A percentile compares a stretch with the other conserved stretches of the same genome.
phyloP scores from a whole-genome alignment of 2,113 vertebrate species.

The Corythaixoides concolor region DNA sequence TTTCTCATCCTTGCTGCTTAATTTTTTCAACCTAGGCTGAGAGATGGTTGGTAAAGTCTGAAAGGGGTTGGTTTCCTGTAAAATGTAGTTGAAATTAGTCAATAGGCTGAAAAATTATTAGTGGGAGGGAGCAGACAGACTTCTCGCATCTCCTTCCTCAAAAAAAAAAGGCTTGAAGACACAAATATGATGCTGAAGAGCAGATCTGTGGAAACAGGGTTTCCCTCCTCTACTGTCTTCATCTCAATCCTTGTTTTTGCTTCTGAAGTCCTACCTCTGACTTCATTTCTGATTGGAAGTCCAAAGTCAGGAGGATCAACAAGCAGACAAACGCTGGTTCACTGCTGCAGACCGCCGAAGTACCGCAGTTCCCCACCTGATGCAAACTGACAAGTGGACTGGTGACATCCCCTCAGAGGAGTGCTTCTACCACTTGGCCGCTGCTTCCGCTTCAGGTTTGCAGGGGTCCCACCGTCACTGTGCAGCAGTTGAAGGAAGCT shows the following conservation, averaged over 20 bases:
- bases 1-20: not conserved
- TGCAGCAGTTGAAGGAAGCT: not conserved
- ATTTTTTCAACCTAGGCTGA: not conserved
- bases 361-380: fast-evolving
- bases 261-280: not conserved
- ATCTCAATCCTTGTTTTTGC: not conserved
- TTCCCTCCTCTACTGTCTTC: not conserved
- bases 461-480: fast-evolving
- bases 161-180: not conserved
- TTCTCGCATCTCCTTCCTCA: not conserved
- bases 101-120: not conserved
- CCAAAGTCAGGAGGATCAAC: not conserved
- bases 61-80: not conserved
- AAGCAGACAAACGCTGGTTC: not conserved
- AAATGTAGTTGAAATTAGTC: not conserved
- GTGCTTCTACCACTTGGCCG: fast-evolving
- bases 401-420: not conserved
- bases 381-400: fast-evolving
- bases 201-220: not conserved
- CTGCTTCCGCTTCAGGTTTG: not conserved
- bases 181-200: not conserved
- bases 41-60: not conserved
- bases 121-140: not conserved
- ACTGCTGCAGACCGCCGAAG: not conserved
- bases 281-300: not conserved